Conservation (phyloP, 1,140 invertebrate genomes). For the Augochlora pura region DNA sequence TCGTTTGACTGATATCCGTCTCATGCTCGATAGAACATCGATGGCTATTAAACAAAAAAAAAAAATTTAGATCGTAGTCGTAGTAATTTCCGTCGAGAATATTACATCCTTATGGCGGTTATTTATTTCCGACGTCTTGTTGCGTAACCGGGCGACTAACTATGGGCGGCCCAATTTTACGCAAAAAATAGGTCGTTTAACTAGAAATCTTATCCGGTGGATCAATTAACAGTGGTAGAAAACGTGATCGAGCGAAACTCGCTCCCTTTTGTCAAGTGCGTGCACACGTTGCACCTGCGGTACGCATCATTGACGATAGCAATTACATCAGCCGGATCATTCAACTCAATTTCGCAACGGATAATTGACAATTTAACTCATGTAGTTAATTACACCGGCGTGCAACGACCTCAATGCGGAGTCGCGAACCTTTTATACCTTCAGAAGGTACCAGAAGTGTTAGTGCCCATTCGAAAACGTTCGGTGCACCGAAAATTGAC, state of each 20-base stretch:
- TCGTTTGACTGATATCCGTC: no score
- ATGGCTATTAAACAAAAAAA: no score
- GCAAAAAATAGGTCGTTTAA: background rate
- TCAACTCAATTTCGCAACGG: constrained; percentile 58
- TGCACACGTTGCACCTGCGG: constrained; percentile 27
- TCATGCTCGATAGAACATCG: no score
- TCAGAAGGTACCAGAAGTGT: background rate
- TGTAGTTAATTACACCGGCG: constrained; percentile 40
- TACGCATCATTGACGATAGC: constrained; percentile 26
- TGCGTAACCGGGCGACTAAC: background rate
- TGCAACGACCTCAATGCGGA: constrained; percentile 44
- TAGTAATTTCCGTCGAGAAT: no score
- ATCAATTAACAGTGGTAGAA: background rate
- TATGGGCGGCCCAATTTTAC: background rate
- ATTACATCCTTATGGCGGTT: background rate
- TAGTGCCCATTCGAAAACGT: no score
- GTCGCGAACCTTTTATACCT: constrained; percentile 17
- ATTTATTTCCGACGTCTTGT: background rate
- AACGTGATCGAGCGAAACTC: background rate
- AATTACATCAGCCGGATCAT: constrained; percentile 52
- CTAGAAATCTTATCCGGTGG: background rate
- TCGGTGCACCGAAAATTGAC: no score
- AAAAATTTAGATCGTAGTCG: background rate
- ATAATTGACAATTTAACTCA: constrained; percentile 54
- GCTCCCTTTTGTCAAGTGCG: background rate